phyloP scores from a whole-genome alignment of 1,140 invertebrate species.

The Drosophila bipectinata region DNA sequence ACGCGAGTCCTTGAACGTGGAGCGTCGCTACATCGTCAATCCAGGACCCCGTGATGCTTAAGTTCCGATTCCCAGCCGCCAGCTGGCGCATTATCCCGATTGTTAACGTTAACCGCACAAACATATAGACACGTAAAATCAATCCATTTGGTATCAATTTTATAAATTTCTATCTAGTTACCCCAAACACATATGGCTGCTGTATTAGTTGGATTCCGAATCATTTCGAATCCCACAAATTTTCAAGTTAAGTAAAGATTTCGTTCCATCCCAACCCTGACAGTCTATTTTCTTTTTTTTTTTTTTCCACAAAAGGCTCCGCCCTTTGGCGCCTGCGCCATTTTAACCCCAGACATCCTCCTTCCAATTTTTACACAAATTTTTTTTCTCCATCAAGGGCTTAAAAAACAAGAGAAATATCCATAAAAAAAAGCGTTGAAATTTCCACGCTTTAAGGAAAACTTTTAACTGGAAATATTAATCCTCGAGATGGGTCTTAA shows the following conservation, averaged over 20 bases:
- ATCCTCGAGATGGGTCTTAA: conserved; percentile 21
- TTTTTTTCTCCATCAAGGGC: conserved; percentile 3
- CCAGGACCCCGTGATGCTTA: not conserved
- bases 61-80: not conserved
- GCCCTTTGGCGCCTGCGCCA: conserved; percentile 14
- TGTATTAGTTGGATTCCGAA: not conserved
- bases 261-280: not conserved
- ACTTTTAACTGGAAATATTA: conserved; percentile 33
- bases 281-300: not conserved
- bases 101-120: not conserved
- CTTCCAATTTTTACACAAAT: not conserved
- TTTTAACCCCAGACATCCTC: not conserved
- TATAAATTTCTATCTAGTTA: not conserved
- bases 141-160: no score
- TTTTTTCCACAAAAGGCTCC: conserved; percentile 4
- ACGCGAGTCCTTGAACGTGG: not conserved
- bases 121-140: no score
- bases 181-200: no score
- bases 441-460: conserved; percentile 57
- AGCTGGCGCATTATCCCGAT: not conserved
- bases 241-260: not conserved
- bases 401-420: conserved; percentile 37
- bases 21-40: not conserved
- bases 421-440: conserved; percentile 51
- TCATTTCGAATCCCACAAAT: not conserved